Conservation (phyloP, 2,113 vertebrate genomes). For the Clinocottus analis region DNA sequence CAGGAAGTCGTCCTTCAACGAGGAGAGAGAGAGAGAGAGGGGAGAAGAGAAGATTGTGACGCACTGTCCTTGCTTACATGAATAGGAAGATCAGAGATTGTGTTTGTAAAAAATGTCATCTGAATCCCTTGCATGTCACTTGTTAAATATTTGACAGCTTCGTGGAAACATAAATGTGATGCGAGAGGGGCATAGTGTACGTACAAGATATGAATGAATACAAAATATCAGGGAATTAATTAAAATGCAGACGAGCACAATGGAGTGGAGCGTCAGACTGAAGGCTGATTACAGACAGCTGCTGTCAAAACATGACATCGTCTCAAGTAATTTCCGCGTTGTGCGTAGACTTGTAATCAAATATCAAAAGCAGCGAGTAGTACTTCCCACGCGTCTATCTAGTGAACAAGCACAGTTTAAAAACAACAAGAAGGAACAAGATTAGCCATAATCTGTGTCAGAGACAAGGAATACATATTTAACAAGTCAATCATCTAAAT, state of each 20-base stretch:
- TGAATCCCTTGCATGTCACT: neutral
- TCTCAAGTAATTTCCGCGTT: neutral
- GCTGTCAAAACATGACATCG: neutral
- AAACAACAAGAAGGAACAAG: neutral
- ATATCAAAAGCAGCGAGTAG: neutral
- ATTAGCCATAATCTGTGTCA: neutral
- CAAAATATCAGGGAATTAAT: neutral
- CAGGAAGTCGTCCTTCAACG: conserved; percentile 62
- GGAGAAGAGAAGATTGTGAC: neutral
- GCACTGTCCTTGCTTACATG: neutral
- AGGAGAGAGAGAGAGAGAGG: neutral
- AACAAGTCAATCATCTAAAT: neutral
- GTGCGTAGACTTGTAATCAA: conserved; percentile 1
- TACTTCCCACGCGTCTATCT: neutral
- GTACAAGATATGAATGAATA: neutral
- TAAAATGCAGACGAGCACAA: neutral
- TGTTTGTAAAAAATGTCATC: neutral
- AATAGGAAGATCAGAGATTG: neutral
- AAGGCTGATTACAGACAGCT: neutral
- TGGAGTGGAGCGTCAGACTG: neutral
- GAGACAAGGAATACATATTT: neutral
- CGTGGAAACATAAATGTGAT: neutral
- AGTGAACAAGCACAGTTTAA: neutral
- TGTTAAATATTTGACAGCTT: neutral
- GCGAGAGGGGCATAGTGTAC: neutral